These are phyloP conservation scores for Phaedon cochleariae DNA, from an alignment of 2,888 invertebrate species.

Conservation along the genomic window DNA sequence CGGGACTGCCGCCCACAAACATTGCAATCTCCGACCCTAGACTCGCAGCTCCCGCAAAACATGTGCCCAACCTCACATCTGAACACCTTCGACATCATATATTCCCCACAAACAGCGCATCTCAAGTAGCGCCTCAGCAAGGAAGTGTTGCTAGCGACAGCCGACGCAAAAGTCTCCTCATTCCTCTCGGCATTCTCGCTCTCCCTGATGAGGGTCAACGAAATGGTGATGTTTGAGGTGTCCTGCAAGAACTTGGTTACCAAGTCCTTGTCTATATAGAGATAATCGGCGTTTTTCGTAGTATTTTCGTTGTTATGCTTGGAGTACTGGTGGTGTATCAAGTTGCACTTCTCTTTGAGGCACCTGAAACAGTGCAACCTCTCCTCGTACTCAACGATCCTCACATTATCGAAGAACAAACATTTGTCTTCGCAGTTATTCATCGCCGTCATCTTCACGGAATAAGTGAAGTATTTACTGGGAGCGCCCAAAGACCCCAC, in stretches of 20 bases:
- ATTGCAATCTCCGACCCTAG: background rate
- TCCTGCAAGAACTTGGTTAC: background rate
- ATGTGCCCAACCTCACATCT: background rate
- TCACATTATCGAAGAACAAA: conserved; percentile 8
- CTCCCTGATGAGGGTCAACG: background rate
- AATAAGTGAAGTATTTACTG: conserved; percentile 12
- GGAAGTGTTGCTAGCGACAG: background rate
- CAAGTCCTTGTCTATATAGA: background rate
- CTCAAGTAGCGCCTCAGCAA: background rate
- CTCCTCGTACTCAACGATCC: conserved; percentile 18
- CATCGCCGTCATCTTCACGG: conserved; percentile 7
- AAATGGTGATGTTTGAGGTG: background rate
- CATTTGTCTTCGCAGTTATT: background rate
- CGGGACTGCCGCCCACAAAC: background rate
- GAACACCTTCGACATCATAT: background rate
- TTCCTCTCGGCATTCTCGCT: background rate
- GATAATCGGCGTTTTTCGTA: background rate
- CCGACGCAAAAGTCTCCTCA: background rate
- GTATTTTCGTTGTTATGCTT: background rate
- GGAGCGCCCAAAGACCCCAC: conserved; percentile 5
- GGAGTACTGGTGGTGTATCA: conserved; percentile 12
- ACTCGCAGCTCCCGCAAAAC: background rate
- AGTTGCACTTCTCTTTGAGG: conserved; percentile 1
- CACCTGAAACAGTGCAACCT: conserved; percentile 21
- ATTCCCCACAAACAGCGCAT: background rate